Percentiles rank a stretch among this genome's conserved stretches.
These are phyloP conservation scores for Sebastes vulpes DNA, from an alignment of 2,797 vertebrate species.

Conservation along the genomic window DNA sequence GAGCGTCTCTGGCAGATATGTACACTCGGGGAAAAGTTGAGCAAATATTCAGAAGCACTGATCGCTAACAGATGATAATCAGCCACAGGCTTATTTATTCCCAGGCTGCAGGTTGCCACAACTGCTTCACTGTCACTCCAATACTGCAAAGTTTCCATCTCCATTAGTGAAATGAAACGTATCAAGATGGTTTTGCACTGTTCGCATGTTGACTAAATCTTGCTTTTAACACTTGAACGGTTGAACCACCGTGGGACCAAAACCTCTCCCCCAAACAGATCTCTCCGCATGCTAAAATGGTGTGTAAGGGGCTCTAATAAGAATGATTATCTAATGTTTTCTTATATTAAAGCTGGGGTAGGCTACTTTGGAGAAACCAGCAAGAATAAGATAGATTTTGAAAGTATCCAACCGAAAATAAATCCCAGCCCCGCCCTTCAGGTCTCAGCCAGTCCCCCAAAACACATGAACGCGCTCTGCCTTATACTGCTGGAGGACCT, in stretches of 20 bases:
- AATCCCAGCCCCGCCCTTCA: too few relatives aligned
- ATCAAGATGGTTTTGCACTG: conserved; percentile 4
- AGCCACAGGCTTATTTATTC: conserved; percentile 48
- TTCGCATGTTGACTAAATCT: conserved; percentile 2
- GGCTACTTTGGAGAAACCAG: neutral
- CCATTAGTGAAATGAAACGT: conserved; percentile 23
- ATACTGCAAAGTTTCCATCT: conserved; percentile 50
- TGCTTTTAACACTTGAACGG: neutral
- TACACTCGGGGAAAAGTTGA: conserved; percentile 52
- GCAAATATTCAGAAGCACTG: conserved; percentile 68
- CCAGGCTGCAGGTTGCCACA: conserved; percentile 60
- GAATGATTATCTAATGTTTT: too few relatives aligned
- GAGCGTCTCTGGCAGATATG: conserved; percentile 54
- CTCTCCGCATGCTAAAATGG: neutral
- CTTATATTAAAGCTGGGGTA: neutral
- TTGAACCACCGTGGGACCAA: neutral
- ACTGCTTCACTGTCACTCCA: conserved; percentile 39
- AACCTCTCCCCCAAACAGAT: neutral
- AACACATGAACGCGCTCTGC: too few relatives aligned
- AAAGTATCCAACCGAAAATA: neutral
- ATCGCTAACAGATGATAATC: conserved; percentile 72
- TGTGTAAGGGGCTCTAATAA: neutral
- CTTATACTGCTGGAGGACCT: too few relatives aligned
- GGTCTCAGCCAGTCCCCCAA: too few relatives aligned
- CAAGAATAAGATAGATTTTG: neutral